Evolutionary conservation across 2,113 vertebrate species (phyloP), one percentile per base, ranked within the genome.

Genomic region (Mormyrus iriodes): DNA sequence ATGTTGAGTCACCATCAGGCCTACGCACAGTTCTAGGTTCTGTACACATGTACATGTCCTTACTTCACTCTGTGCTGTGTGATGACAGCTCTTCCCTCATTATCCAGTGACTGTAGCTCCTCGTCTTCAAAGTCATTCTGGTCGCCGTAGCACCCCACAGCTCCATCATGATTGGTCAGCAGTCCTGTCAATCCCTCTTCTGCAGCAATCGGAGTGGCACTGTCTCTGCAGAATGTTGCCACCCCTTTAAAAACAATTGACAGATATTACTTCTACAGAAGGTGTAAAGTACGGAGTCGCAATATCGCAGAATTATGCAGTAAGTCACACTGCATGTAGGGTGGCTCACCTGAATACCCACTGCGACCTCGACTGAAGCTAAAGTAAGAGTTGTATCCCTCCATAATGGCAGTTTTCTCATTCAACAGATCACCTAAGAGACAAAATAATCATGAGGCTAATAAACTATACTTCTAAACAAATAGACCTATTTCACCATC

Each of bases 381-480:
- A 93, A 98, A 98, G 92, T 97, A 98, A 6, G 97, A 97, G 92
- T 95, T 97, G 92, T 97, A 98, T 3, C 97, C 97, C 1, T 98
- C 97, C 24, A 97, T 95, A 51, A 98, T 94, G 2, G 97, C 97
- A 51, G 95, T 94, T 19, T 95, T 95, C 89, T 97, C 97, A 90
- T 96, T 97, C 44, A 98, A 94, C 49, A 96, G 92, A 91, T 98
- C 97, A 90, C 97, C 97, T 98, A 92, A 48, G 8, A 39, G 44
- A 88, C 19, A 61, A 69, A 46, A 31, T 42, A 58, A 44, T 84
- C 42, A 83, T 4, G 61, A 69, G 44, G 8, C 46, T 69, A 31
- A 12, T 4, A 27, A 86, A 31, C 13, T 39, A 90, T 55, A 89
- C 42, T 39, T 24, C 85, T 19, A 7, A 44, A 51, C n/a, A 55